phyloP scores from a whole-genome alignment of 2,113 vertebrate species.

The Xyrauchen texanus region DNA sequence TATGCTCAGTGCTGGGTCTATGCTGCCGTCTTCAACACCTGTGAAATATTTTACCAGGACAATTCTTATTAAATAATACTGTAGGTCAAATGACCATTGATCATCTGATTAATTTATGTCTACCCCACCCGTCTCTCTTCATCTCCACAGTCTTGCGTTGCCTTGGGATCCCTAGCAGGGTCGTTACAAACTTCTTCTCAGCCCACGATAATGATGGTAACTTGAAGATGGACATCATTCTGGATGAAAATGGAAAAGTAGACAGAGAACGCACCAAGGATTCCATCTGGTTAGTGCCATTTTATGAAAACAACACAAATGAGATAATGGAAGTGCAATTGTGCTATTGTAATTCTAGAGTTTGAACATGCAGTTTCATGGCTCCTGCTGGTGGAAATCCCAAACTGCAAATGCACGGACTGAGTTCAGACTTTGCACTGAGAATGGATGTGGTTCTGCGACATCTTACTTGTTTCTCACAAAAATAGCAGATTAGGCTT shows the following conservation, averaged over 20 bases:
- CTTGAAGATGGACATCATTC: conserved; percentile 84
- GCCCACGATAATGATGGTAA: conserved; percentile 95
- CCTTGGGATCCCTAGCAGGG: conserved; percentile 87
- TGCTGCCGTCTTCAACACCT: conserved; percentile 91
- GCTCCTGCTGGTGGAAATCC: too few species aligned
- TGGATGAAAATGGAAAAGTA: conserved; percentile 83
- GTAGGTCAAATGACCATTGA: too few species aligned
- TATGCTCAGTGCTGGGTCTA: conserved; percentile 98
- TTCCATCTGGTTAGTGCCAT: conserved; percentile 82
- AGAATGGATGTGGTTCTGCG: too few species aligned
- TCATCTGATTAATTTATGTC: neutral
- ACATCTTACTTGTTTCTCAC: too few species aligned
- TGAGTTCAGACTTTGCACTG: too few species aligned
- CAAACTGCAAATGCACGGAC: too few species aligned
- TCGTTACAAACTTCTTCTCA: conserved; percentile 91
- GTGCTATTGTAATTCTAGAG: too few species aligned
- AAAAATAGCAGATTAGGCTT: too few species aligned
- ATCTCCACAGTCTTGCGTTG: conserved; percentile 84
- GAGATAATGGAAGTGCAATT: too few species aligned
- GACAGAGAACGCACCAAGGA: conserved; percentile 84
- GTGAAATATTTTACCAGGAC: too few species aligned
- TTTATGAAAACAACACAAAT: neutral
- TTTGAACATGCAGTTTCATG: too few species aligned
- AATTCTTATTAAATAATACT: too few species aligned
- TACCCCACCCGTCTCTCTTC: neutral